Conservation (phyloP, 2,888 invertebrate species). For the Pristionchus arcanus region DNA sequence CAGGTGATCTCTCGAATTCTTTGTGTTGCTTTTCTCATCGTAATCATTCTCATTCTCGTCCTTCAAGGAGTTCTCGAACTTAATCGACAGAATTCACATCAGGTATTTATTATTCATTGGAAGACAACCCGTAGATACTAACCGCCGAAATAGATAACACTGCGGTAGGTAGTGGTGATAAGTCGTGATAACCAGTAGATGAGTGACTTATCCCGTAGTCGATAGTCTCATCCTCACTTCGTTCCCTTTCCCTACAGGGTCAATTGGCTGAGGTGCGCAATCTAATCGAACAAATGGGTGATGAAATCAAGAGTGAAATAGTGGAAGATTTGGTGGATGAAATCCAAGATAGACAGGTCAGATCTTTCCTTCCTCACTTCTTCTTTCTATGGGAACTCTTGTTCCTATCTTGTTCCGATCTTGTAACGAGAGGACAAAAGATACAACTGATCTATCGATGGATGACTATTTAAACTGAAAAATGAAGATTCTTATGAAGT, state of each 20-base stretch:
- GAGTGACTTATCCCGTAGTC: neutral
- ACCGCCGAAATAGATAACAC: too few relatives aligned
- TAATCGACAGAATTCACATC: slow-evolving; percentile 12
- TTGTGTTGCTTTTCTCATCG: slow-evolving; percentile 31
- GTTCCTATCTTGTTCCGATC: neutral
- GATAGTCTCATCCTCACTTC: neutral
- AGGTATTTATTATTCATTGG: neutral
- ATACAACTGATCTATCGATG: neutral
- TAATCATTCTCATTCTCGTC: neutral
- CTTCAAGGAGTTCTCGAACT: slow-evolving; percentile 42
- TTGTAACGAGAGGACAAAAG: slow-evolving; percentile 26
- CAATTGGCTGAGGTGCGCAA: slow-evolving; percentile 34
- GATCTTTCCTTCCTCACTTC: neutral
- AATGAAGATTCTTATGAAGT: neutral
- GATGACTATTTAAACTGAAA: neutral
- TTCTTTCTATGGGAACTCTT: neutral
- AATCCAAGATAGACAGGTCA: slow-evolving; percentile 23
- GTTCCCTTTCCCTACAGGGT: neutral
- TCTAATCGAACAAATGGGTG: slow-evolving; percentile 43
- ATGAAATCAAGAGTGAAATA: slow-evolving; percentile 30
- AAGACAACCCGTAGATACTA: too few relatives aligned
- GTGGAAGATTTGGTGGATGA: slow-evolving; percentile 46
- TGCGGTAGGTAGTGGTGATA: too few relatives aligned
- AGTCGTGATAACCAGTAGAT: too few relatives aligned
- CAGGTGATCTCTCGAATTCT: slow-evolving; percentile 29